Percentiles rank a stretch among this genome's conserved stretches.
These are phyloP conservation scores for Dasyurus viverrinus DNA, from an alignment of 2,113 vertebrate genomes.

Conservation along the genomic window DNA sequence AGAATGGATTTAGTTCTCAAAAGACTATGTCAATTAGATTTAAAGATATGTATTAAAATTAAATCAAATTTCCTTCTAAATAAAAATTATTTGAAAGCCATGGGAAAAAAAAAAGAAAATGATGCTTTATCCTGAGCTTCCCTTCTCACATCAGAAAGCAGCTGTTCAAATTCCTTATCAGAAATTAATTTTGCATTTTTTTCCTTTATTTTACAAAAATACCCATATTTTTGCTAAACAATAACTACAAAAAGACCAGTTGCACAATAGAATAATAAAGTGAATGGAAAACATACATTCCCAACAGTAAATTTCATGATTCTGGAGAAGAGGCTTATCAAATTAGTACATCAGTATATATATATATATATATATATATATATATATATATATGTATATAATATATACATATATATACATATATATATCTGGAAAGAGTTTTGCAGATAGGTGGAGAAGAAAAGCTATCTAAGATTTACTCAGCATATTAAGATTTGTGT, in stretches of 20 bases:
- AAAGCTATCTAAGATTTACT: not conserved
- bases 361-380: not conserved
- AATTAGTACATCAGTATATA: not conserved
- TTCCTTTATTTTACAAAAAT: not conserved
- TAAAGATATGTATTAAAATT: not conserved
- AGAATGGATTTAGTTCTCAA: conserved; percentile 2
- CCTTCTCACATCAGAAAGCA: not conserved
- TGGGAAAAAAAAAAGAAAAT: not conserved
- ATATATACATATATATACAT: too few species aligned
- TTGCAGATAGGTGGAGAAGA: not conserved
- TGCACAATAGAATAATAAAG: not conserved
- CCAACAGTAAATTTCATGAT: not conserved
- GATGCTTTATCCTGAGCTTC: not conserved
- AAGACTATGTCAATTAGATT: not conserved
- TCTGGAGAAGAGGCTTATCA: not conserved
- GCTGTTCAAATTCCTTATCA: not conserved
- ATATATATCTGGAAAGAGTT: not conserved
- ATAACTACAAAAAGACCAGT: not conserved
- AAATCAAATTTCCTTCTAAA: not conserved
- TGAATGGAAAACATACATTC: not conserved
- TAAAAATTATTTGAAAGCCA: not conserved
- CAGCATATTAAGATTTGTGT: not conserved
- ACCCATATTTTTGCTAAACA: not conserved
- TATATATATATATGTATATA: too few species aligned
- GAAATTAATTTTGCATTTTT: not conserved